Evolutionary conservation across 1,140 invertebrate species (phyloP), one percentile per base, ranked within the genome.

Genomic region (Drosophila pseudoobscura): DNA sequence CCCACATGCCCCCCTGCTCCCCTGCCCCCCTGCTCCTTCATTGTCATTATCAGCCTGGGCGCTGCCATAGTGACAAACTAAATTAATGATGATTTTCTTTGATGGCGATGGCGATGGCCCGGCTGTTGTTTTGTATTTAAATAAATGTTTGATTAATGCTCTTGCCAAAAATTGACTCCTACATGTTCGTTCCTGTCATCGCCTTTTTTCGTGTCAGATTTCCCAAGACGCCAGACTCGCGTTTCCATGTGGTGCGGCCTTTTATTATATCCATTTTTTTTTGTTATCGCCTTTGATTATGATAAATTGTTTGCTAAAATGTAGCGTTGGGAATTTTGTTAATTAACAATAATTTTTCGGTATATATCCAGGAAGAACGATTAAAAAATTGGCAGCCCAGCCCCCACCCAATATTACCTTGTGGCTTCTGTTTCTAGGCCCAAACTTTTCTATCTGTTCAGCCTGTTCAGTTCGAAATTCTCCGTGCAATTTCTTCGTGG

Each of bases 131-230:
- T 75, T 57, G 82, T 77, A 85, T 85, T 85, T 85, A 85, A 87
- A 85, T 85, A 85, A 87, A 87, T 85, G 87, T 85, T 85, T 85
- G 80, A 85, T 85, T 85, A 85, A 85, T 85, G 84, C 66, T 66
- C 13, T 41, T 35, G 43, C 49, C 20, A 47, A 41, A 58, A 55
- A 63, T 26, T 22, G 66, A 64, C 59, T 74, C n/a, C 46, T 39
- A 51, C 52, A 74, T 64, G 70, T 54, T 72, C 43, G 43, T 57
- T 39, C 31, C 20, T 20, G 31, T 9, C 9, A 3, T 11, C 11
- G 3, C 35, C 3, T 11, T 39, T 57, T 74, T 65, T 53, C 29
- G 44, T 15, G 31, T 20, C 49, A 6, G 44, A 47, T 22, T 74
- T 57, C 64, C 75, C 69, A 87, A 68, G 61, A 65, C 53, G 78